Conservation (phyloP, 1,140 invertebrate species). For the Radopholus similis region DNA sequence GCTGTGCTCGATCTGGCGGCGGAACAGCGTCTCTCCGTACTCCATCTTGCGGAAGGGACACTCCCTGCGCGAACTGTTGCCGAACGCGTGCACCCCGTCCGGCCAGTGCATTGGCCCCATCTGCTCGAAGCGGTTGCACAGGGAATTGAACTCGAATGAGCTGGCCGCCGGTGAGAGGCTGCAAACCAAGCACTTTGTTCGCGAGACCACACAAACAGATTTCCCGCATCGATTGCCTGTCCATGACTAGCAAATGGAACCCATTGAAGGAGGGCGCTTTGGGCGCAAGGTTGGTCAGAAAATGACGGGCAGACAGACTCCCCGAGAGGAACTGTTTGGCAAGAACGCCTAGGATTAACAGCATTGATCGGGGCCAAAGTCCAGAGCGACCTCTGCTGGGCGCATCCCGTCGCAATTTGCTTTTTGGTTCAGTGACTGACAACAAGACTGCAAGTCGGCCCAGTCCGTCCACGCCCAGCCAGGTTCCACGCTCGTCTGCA, state of each 20-base stretch:
- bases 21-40: constrained; percentile 33
- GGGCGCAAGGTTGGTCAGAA: constrained; percentile 4
- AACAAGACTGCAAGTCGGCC: constrained; percentile 42
- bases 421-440: constrained; percentile 39
- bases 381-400: constrained; percentile 27
- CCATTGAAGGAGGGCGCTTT: constrained; percentile 32
- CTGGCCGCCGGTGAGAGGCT: background rate
- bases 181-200: background rate
- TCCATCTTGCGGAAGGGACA: constrained; percentile 44
- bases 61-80: constrained; percentile 35
- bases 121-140: constrained; percentile 27
- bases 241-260: constrained; percentile 39
- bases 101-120: constrained; percentile 33
- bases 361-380: background rate
- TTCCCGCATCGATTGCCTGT: too few relatives aligned
- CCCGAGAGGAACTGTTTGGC: constrained; percentile 25
- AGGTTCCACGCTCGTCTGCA: constrained; percentile 36
- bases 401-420: constrained; percentile 1
- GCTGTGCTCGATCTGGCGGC: constrained; percentile 9
- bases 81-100: constrained; percentile 32
- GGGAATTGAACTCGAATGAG: constrained; percentile 4
- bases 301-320: constrained; percentile 6
- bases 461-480: constrained; percentile 36
- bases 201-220: background rate
- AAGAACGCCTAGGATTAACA: constrained; percentile 26